A percentile compares a stretch with the other conserved stretches of the same genome.
Conservation (phyloP, 2,113 vertebrate species). For the Rhineura floridana region DNA sequence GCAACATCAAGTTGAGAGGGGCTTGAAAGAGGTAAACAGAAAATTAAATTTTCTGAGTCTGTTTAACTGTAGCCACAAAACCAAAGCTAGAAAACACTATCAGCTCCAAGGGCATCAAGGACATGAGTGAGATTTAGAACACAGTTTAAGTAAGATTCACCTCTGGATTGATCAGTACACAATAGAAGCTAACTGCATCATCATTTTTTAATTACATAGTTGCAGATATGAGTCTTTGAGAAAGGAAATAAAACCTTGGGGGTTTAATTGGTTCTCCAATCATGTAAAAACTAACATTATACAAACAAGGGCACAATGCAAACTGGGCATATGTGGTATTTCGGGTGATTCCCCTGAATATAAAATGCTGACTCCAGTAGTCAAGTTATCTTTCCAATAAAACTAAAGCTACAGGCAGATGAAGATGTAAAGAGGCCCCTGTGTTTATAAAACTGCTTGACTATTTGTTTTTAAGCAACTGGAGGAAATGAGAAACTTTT, state of each 20-base stretch:
- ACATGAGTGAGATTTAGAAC: neutral
- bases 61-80: neutral
- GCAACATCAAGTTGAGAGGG: neutral
- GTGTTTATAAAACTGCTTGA: neutral
- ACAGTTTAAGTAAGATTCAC: constrained; percentile 13
- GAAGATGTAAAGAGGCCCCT: neutral
- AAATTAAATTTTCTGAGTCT: neutral
- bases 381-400: neutral
- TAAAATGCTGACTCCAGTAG: neutral
- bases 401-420: neutral
- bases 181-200: constrained; percentile 5
- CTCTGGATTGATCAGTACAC: constrained; percentile 3
- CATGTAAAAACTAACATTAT: constrained; percentile 25
- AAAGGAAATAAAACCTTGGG: neutral
- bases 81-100: neutral
- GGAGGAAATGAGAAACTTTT: neutral
- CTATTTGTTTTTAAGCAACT: neutral
- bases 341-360: neutral
- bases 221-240: constrained; percentile 12
- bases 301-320: neutral
- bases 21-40: neutral
- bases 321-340: neutral
- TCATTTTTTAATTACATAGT: constrained; percentile 19
- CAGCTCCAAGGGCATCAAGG: neutral
- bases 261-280: constrained; percentile 5